phyloP scores from a whole-genome alignment of 2,797 vertebrate species.

The Dromococcyx pavoninus region DNA sequence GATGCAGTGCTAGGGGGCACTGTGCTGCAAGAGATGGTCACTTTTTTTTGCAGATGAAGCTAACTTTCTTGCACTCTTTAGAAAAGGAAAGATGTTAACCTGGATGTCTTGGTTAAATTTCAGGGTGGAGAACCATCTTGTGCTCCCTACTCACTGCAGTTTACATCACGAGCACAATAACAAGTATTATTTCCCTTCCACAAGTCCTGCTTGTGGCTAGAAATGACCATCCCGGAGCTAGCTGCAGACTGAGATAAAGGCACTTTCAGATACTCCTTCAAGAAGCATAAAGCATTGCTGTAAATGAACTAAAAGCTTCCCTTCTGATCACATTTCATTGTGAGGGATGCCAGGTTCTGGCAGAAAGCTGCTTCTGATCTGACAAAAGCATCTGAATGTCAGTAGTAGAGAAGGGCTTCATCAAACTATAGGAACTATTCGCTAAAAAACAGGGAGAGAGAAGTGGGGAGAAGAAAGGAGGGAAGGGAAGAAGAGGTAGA shows the following conservation, averaged over 20 bases:
- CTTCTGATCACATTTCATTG: neutral
- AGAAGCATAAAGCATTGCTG: neutral
- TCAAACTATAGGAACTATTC: neutral
- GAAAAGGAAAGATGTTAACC: neutral
- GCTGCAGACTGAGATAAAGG: neutral
- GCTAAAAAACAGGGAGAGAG: neutral
- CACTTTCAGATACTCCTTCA: neutral
- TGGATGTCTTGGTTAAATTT: neutral
- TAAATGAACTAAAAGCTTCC: neutral
- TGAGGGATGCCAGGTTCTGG: neutral
- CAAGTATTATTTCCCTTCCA: neutral
- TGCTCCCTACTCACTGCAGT: neutral
- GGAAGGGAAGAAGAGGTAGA: too few relatives aligned
- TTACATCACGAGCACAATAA: neutral
- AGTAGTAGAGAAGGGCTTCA: neutral
- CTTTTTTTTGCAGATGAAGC: neutral
- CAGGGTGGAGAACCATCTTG: neutral
- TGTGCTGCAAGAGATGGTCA: constrained; percentile 61
- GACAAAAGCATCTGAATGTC: neutral
- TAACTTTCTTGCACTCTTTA: neutral
- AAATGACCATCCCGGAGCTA: neutral
- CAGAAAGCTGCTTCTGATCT: neutral
- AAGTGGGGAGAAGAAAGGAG: neutral
- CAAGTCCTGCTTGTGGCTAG: neutral
- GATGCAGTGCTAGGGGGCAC: constrained; percentile 74